phyloP scores from a whole-genome alignment of 2,113 vertebrate genomes.

The Platycercus adscitus region DNA sequence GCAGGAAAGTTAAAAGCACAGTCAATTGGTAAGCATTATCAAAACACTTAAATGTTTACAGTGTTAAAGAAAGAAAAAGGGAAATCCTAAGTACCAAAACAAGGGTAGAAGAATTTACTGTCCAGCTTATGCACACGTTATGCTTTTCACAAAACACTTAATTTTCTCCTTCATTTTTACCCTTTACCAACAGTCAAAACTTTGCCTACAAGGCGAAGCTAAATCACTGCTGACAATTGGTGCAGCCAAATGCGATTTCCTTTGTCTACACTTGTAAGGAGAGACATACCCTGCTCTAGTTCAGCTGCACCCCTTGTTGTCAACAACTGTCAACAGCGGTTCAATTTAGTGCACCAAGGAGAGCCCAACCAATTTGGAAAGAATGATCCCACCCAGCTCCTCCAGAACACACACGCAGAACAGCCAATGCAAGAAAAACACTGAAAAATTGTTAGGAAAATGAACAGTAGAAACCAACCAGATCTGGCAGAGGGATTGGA shows the following conservation, averaged over 20 bases:
- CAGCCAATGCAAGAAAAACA: background rate
- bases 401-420: constrained; percentile 25
- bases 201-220: background rate
- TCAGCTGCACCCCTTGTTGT: constrained; percentile 39
- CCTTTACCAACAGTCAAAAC: background rate
- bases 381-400: background rate
- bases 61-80: background rate
- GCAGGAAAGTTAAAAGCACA: background rate
- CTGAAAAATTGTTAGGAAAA: constrained; percentile 11
- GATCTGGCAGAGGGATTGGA: background rate
- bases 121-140: background rate
- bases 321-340: background rate
- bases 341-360: constrained; percentile 11
- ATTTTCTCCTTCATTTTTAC: background rate
- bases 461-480: constrained; percentile 14
- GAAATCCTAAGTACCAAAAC: background rate
- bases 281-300: background rate
- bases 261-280: constrained; percentile 13
- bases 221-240: constrained; percentile 24
- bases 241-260: background rate
- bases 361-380: constrained; percentile 16
- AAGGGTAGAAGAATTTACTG: background rate
- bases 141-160: background rate
- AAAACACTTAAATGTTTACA: background rate
- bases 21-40: background rate